phyloP scores from a whole-genome alignment of 2,797 vertebrate genomes.

The Kryptolebias ocellatus region DNA sequence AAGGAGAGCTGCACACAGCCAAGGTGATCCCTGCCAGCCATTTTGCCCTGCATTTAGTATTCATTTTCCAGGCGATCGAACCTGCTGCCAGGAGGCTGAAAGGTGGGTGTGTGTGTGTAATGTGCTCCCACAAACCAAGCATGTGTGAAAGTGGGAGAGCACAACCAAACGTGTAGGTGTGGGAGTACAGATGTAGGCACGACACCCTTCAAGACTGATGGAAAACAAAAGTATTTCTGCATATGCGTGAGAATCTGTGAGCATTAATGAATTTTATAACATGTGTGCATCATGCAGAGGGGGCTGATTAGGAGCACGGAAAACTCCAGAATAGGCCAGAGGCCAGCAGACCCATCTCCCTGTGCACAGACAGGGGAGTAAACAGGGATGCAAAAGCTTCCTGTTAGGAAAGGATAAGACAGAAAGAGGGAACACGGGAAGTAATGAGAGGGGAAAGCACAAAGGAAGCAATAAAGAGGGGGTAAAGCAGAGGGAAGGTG shows the following conservation, averaged over 20 bases:
- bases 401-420: conserved; percentile 68
- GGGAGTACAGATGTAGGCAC: conserved; percentile 37
- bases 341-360: conserved; percentile 58
- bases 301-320: conserved; percentile 62
- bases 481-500: conserved; percentile 53
- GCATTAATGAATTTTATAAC: conserved; percentile 55
- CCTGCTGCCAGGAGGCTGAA: conserved; percentile 62
- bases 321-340: conserved; percentile 61
- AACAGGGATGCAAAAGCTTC: conserved; percentile 66
- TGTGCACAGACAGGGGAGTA: conserved; percentile 42
- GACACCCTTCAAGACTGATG: conserved; percentile 40
- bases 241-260: conserved; percentile 17
- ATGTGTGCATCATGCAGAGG: conserved; percentile 37
- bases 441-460: conserved; percentile 62
- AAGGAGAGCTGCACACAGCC: conserved; percentile 50
- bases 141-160: conserved; percentile 32
- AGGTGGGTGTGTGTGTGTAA: conserved; percentile 37
- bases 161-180: conserved; percentile 34
- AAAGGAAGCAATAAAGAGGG: conserved; percentile 56
- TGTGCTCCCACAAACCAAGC: conserved; percentile 26
- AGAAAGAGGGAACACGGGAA: conserved; percentile 58
- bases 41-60: conserved; percentile 76
- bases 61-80: conserved; percentile 79
- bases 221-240: conserved; percentile 37
- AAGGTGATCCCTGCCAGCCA: conserved; percentile 77